Base-by-base conservation (phyloP, 2,113 vertebrate species). In the Fregetta grallaria region DNA sequence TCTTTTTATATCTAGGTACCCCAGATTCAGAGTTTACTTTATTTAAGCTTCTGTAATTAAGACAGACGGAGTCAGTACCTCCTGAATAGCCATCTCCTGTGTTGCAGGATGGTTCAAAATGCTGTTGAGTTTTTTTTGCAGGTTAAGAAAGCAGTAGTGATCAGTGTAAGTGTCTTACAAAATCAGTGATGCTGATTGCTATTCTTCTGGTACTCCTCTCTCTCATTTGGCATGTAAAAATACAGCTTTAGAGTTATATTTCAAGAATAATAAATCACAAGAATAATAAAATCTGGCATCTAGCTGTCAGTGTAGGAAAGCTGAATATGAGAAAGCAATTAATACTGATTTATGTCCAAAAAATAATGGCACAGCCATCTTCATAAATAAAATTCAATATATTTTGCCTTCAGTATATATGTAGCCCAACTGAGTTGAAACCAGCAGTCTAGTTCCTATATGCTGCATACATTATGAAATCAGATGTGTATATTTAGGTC, bases 51-150 rank as follows among this genome's bases (percentile, higher is more conserved):
- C 18, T 59, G 4, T 44, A 53, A 61, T 67, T 65, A 53, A 93
- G 15, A 70, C 5, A 61, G 36, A 26, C 56, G 15, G 30, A 79
- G 8, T 76, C 13, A 29, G 20, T 50, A n/a, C 40, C 42, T 86
- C 18, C n/a, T 59, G 47, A 71, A 55, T 50, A 88, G 7, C 16
- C 17, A 26, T 32, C 40, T 73, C 17, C 20, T 62, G 1, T 32
- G 4, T 61, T 80, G 29, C 17, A 76, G 11, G 17, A n/a, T 19
- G 3, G 1, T 65, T 82, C 72, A 63, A 77, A 84, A 42, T 78
- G 27, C 4, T 74, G 9, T 7, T 25, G 16, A 1, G 0, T 2
- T n/a, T 17, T 21, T 22, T 17, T 71, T 66, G 2, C 13, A 47
- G 22, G 2, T 45, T 81, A 61, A 90, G 40, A 68, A 92, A 75